phyloP scores from a whole-genome alignment of 2,113 vertebrate species.

The Ptychochromis oligacanthus region DNA sequence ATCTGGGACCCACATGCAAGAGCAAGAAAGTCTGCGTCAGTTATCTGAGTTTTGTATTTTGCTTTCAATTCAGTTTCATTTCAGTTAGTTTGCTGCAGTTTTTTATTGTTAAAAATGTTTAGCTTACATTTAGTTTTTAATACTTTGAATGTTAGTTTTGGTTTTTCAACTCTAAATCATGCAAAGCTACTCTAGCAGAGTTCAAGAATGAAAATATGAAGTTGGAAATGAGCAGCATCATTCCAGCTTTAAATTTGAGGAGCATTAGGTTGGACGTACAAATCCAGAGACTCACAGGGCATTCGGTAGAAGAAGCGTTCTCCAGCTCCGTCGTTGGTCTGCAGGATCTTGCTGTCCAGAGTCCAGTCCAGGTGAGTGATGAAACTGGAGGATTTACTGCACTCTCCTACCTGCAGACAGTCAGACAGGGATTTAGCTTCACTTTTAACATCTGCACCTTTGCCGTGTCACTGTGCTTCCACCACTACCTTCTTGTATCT shows the following conservation, averaged over 20 bases:
- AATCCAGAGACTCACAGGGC: conserved; percentile 74
- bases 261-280: neutral
- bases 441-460: neutral
- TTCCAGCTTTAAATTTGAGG: neutral
- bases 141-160: too few species aligned
- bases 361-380: conserved; percentile 98
- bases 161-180: neutral
- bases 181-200: neutral
- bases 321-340: conserved; percentile 93
- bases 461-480: too few species aligned
- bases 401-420: conserved; percentile 85
- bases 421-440: neutral
- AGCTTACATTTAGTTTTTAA: too few species aligned
- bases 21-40: neutral
- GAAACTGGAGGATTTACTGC: conserved; percentile 89
- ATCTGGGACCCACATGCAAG: too few species aligned
- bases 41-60: too few species aligned
- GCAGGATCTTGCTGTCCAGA: conserved; percentile 90
- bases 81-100: neutral
- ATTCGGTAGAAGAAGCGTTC: conserved; percentile 93
- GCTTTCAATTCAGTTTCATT: neutral
- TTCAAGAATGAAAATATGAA: neutral
- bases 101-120: neutral
- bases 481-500: conserved; percentile 87
- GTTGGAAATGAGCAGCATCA: neutral